phyloP scores from a whole-genome alignment of 2,113 vertebrate genomes.

The Harpagus bidentatus region DNA sequence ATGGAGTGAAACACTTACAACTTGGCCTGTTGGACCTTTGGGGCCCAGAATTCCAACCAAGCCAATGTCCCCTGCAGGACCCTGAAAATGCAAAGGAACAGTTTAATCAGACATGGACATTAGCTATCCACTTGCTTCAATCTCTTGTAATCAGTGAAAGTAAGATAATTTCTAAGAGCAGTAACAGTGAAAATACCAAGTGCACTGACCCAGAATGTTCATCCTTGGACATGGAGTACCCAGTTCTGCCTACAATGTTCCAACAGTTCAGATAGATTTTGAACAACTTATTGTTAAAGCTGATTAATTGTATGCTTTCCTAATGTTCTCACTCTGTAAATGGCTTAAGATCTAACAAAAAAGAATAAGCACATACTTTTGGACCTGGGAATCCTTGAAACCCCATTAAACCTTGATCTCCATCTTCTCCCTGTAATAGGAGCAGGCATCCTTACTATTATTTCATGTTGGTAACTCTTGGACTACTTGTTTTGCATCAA shows the following conservation, averaged over 20 bases:
- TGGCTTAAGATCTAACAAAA: background rate
- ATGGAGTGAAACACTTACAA: slow-evolving; percentile 76
- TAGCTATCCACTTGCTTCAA: background rate
- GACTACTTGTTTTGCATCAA: background rate
- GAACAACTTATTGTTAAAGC: slow-evolving; percentile 9
- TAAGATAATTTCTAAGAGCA: background rate
- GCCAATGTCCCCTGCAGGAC: slow-evolving; percentile 86
- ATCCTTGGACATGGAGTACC: background rate
- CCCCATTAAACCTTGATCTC: slow-evolving; percentile 85
- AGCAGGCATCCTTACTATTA: slow-evolving; percentile 18
- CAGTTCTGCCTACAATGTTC: background rate
- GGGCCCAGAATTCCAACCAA: slow-evolving; percentile 84
- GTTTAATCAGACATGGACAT: background rate
- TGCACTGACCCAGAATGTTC: background rate
- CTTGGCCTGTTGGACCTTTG: slow-evolving; percentile 85
- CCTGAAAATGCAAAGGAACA: slow-evolving; percentile 73
- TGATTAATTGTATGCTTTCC: background rate
- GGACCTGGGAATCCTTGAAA: slow-evolving; percentile 94
- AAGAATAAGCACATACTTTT: slow-evolving; percentile 76
- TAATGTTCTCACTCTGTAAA: background rate
- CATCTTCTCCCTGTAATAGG: slow-evolving; percentile 86
- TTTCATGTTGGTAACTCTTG: background rate
- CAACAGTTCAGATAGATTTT: background rate
- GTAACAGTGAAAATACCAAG: background rate
- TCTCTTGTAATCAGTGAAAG: background rate